Evolutionary conservation across 2,113 vertebrate species (phyloP), one percentile per base, ranked within the genome.

Genomic region (Phylloscopus trochiloides): DNA sequence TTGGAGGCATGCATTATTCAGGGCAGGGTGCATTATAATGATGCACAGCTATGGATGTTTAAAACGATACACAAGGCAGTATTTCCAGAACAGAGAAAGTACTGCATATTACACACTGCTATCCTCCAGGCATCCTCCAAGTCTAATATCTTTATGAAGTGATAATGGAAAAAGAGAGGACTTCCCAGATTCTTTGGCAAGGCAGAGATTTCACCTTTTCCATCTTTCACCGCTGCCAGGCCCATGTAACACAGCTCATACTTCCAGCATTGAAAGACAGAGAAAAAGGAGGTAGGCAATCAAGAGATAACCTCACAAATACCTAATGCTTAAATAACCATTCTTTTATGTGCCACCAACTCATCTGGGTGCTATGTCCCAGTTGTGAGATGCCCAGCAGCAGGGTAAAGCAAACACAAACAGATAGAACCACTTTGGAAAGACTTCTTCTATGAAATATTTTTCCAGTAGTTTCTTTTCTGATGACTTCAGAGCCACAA

Each of bases 1-100:
- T 88, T 92, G 65, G 80, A 97, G 94, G 79, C 76, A 95, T 95
- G 90, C 83, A 96, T 98, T 97, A 98, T 97, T 96, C 96, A 97
- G 90, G 92, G 86, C 78, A 96, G 91, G 74, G 94, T 68, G 88
- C 47, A 74, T 94, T 97, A 89, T 48, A 89, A 94, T 42, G 91
- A 96, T 68, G 80, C 32, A 72, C 73, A 95, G 72, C 94, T 87
- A 96, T 8, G 66, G 90, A 96, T 96, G 94, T 90, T 91, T 88
- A 88, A 96, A 96, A 95, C 38, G 29, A 85, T 73, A 90, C 36
- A 80, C 19, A 63, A 26, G 6, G 25, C 31, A 14, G 3, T 42
- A 61, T 42, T 75, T 97, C 86, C 79, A 94, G 79, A 91, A 87
- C 54, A 32, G 19, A 67, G 72, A 65, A n/a, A 66, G 47, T 9